Evolutionary conservation across 2,888 invertebrate genomes (phyloP), one percentile per base, ranked within the genome.

Genomic region (Mylabris sibirica): DNA sequence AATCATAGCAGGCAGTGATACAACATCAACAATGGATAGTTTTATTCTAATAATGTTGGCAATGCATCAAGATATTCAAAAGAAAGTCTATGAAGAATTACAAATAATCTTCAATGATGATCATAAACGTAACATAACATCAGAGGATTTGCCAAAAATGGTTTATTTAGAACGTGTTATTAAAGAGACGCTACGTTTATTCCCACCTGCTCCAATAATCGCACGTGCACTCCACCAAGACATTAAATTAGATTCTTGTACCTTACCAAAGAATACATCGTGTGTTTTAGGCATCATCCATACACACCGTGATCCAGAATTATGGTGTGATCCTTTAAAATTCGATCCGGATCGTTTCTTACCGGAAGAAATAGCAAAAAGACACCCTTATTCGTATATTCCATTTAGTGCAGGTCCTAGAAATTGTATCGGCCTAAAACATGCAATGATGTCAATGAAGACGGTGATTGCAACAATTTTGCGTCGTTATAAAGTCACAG

Each of bases 321-420:
- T 87, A 62, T 90, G 88, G 86, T 88, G 87, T 0, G 86, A 90
- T 70, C 89, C 88, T 0, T 84, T 88, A 53, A 79, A 78, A 66
- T 90, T 90, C 80, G 83, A 88, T 70, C 90, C 90, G 0, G 89
- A 90, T 74, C 79, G 89, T 59, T 90, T 90, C 76, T 78, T 87
- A 34, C 86, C 88, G 0, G 88, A 89, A 75, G 83, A 85, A 73
- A 81, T 80, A 22, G 79, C 78, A 1, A 76, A 81, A 49, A 79
- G 87, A 65, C 87, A 87, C 73, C 87, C 87, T 1, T 86, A 86
- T 67, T 81, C 87, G 11, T 87, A 80, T 75, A 80, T 88, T 73
- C 86, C 87, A 0, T 88, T 88, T 70, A 87, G 87, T 69, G 80
- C 82, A 65, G 88, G 88, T 4, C 75, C 82, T 1, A 84, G 87